Evolutionary conservation across 2,797 vertebrate genomes (phyloP).

Genomic region (Chiropotes sagulatus): DNA sequence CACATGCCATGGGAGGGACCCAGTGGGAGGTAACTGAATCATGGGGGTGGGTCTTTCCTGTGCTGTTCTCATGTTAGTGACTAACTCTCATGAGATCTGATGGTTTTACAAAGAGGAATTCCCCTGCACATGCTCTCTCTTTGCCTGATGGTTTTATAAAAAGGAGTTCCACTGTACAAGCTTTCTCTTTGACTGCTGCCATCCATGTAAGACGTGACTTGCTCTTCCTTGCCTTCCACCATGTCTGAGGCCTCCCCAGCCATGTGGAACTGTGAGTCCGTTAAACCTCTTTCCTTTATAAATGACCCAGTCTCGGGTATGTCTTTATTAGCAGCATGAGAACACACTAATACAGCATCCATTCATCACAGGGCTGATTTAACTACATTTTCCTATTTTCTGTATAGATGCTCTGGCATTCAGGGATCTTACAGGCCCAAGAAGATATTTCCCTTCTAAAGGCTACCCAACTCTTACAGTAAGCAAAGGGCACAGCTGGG

Average conservation of each 20-base stretch:
- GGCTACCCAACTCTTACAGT: background rate
- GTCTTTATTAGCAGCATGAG: background rate
- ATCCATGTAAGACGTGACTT: background rate
- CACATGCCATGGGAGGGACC: background rate
- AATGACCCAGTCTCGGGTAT: background rate
- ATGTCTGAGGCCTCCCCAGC: background rate
- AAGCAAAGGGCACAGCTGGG: background rate
- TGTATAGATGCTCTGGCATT: background rate
- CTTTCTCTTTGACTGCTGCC: background rate
- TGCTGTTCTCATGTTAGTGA: background rate
- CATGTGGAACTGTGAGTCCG: accelerated
- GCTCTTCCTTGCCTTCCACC: background rate
- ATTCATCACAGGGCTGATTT: background rate
- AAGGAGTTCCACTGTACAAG: background rate
- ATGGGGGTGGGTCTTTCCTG: accelerated
- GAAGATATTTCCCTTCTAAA: background rate
- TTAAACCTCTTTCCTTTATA: background rate
- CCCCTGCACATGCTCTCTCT: background rate
- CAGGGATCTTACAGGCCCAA: background rate
- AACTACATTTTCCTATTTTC: background rate
- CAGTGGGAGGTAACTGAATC: background rate
- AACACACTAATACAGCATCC: background rate
- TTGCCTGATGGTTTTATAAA: no score
- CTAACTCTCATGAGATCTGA: background rate
- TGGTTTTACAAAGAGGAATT: background rate